phyloP scores from a whole-genome alignment of 2,888 invertebrate species.

The Smittia aterrima region DNA sequence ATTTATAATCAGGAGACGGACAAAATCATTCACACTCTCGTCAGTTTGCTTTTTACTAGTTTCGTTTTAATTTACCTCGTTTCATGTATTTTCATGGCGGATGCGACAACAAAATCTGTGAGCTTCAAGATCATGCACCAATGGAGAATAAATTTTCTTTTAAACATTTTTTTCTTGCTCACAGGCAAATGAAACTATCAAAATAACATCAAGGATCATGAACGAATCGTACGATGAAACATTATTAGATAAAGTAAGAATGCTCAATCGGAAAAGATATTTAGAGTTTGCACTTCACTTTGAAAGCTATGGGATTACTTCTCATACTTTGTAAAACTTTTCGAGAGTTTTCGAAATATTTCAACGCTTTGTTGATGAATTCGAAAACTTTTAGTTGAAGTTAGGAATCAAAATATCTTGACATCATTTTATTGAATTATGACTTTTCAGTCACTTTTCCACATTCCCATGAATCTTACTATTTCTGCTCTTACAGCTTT shows the following conservation, averaged over 20 bases:
- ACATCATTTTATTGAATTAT: neutral
- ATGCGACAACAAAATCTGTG: conserved; percentile 8
- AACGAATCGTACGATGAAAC: conserved; percentile 20
- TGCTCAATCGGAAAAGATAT: neutral
- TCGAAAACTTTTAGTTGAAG: too few species aligned
- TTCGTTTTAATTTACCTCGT: neutral
- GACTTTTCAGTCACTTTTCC: neutral
- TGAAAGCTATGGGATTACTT: too few species aligned
- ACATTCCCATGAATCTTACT: too few species aligned
- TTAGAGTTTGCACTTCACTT: neutral
- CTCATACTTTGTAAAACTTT: too few species aligned
- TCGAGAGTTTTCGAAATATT: neutral
- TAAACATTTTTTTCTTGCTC: neutral
- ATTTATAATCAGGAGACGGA: neutral
- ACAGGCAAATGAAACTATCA: neutral
- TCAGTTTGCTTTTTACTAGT: neutral
- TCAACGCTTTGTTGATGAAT: neutral
- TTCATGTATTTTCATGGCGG: neutral
- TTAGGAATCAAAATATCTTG: too few species aligned
- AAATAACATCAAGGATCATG: conserved; percentile 23
- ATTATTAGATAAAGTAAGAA: neutral
- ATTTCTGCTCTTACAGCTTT: conserved; percentile 4
- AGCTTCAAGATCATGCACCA: neutral
- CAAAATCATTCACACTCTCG: neutral
- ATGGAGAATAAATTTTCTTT: too few species aligned